Evolutionary conservation across 1,140 invertebrate genomes (phyloP).

Genomic region (Globodera ellingtonae): DNA sequence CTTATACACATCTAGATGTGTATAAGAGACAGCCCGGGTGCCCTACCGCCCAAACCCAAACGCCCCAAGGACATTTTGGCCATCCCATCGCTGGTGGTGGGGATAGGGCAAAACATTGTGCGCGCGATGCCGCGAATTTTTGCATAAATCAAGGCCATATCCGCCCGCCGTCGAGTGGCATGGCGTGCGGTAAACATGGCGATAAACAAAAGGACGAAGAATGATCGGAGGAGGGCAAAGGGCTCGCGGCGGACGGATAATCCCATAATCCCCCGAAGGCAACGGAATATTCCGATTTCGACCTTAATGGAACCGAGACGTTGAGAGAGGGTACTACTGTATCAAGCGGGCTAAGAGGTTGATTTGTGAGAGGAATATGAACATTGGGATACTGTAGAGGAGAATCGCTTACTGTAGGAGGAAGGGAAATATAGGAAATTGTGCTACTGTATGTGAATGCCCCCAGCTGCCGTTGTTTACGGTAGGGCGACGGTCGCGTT

Average conservation of each 20-base stretch:
- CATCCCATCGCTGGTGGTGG: neutral
- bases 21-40: too few species aligned
- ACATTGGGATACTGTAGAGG: neutral
- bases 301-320: neutral
- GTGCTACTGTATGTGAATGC: too few species aligned
- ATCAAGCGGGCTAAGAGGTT: too few species aligned
- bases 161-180: neutral
- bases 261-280: neutral
- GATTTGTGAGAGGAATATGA: too few species aligned
- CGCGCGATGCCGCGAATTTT: neutral
- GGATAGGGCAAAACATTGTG: neutral
- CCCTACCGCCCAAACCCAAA: too few species aligned
- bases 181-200: neutral
- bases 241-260: neutral
- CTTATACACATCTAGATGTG: too few species aligned
- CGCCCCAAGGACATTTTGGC: neutral
- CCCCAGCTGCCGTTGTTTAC: too few species aligned
- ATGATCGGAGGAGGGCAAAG: neutral
- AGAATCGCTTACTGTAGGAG: neutral
- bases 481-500: too few species aligned
- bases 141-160: constrained; percentile 1
- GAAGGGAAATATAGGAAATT: too few species aligned
- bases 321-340: too few species aligned
- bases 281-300: neutral
- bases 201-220: neutral